Conservation (phyloP, 1,140 invertebrate species). For the Amphibalanus amphitrite region DNA sequence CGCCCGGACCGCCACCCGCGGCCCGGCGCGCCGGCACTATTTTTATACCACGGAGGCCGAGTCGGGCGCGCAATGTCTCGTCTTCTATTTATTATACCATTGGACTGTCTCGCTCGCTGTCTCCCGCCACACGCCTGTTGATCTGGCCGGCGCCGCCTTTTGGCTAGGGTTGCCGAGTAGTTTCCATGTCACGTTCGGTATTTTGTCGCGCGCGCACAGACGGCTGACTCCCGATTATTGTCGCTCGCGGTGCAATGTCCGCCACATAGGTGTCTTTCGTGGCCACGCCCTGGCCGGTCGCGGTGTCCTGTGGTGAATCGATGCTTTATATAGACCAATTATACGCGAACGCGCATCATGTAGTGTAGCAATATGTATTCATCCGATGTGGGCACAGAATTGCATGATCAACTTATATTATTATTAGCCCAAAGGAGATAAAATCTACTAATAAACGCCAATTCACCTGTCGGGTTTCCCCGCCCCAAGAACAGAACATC, state of each 20-base stretch:
- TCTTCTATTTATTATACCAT: too few relatives aligned
- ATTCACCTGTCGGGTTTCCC: background rate
- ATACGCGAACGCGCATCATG: too few relatives aligned
- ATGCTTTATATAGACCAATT: background rate
- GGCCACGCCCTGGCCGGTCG: background rate
- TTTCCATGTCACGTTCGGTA: conserved; percentile 6
- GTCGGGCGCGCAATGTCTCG: too few relatives aligned
- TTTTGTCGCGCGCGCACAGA: too few relatives aligned
- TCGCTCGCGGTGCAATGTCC: background rate
- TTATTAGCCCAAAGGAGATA: conserved; percentile 3
- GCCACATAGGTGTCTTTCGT: background rate
- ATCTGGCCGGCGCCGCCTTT: too few relatives aligned
- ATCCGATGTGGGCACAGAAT: background rate
- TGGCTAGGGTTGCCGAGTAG: too few relatives aligned
- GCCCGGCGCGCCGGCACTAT: too few relatives aligned
- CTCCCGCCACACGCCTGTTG: too few relatives aligned
- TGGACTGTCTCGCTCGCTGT: too few relatives aligned
- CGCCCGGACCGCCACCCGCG: too few relatives aligned
- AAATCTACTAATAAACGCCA: conserved; percentile 3
- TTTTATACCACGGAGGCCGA: too few relatives aligned
- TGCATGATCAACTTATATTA: conserved; percentile 8
- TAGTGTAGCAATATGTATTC: conserved; percentile 6
- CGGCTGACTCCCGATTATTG: background rate
- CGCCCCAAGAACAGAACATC: too few relatives aligned
- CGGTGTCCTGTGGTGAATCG: background rate